Evolutionary conservation across 92 coral and sea anemone genomes (phyloP).

Genomic region (Plumapathes pennacea): DNA sequence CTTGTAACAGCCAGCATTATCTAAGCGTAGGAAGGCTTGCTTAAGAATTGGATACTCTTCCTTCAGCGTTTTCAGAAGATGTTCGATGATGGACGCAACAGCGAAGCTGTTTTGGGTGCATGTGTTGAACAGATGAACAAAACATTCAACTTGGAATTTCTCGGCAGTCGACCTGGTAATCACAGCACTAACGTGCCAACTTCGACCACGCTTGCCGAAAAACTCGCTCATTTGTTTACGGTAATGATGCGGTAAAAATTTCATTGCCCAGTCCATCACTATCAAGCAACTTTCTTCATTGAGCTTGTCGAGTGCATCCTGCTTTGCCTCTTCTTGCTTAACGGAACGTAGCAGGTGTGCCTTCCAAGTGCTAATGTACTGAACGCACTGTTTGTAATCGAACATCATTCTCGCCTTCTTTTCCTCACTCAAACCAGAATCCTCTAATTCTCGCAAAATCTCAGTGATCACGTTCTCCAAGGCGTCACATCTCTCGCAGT

Average conservation of each 20-base stretch:
- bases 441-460: slow-evolving; percentile 10
- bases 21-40: slow-evolving; percentile 25
- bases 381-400: slow-evolving; percentile 16
- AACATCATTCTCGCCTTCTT: slow-evolving; percentile 18
- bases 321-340: slow-evolving; percentile 46
- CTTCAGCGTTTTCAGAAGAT: slow-evolving; percentile 19
- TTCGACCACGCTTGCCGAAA: slow-evolving; percentile 5
- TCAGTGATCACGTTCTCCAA: not conserved
- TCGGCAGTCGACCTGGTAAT: not conserved
- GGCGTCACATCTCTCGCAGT: not conserved
- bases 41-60: slow-evolving; percentile 26
- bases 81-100: slow-evolving; percentile 37
- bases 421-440: slow-evolving; percentile 27
- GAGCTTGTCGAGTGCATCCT: slow-evolving; percentile 18
- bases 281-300: slow-evolving; percentile 12
- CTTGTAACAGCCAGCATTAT: slow-evolving; percentile 36
- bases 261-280: slow-evolving; percentile 39
- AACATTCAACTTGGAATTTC: slow-evolving; percentile 10
- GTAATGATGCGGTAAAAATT: slow-evolving; percentile 8
- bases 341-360: slow-evolving; percentile 25
- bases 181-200: slow-evolving; percentile 18
- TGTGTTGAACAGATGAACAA: slow-evolving; percentile 1
- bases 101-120: slow-evolving; percentile 31
- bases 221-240: slow-evolving; percentile 13
- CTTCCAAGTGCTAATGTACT: slow-evolving; percentile 21